Base-by-base conservation (phyloP, 2,797 vertebrate genomes). In the Tenualosa thibaudeaui region DNA sequence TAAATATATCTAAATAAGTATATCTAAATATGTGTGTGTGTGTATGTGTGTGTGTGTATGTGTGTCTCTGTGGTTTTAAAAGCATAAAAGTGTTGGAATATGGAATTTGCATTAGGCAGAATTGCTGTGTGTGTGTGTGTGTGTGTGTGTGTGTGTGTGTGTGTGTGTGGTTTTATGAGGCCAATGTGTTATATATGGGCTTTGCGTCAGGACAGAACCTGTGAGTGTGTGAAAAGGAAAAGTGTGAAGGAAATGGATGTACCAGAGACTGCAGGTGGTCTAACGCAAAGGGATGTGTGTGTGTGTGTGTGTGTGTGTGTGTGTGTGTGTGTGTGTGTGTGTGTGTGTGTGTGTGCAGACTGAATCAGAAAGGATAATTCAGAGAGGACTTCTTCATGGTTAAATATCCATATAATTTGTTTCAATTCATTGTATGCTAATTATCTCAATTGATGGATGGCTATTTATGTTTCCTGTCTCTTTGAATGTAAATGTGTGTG, bases 321-420 rank as follows among this genome's bases (percentile, higher is more conserved):
- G 51, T n/a, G 22, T 62, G 58, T n/a, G 17, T 56, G 17, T 62
- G 58, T 62, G 58, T n/a, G 58, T 62, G 58, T 62, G 58, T 60
- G 58, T n/a, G 22, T 62, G 58, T n/a, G 17, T 62, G 58, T 62
- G 3, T 5, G 58, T 24, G 51, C 51, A 53, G 10, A 53, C 9
- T 8, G 51, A 53, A 53, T 54, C 8, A 15, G 51, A 54, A 10
- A 15, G 51, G 15, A 15, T 54, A 2, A 54, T 24, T 62, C 58
- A 7, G 1, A 62, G 58, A 19, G 58, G 58, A 62, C 58, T 62
- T 24, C 58, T 62, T 62, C 58, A 62, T n/a, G 58, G 58, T 62
- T 62, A 62, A 62, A 62, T 62, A 62, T 62, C 58, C 58, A 24
- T 62, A n/a, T 62, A 4, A 62, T 62, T 62, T 62, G 58, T 62